phyloP scores from a whole-genome alignment of 2,888 invertebrate genomes.

The Ennomos fuscantarius region DNA sequence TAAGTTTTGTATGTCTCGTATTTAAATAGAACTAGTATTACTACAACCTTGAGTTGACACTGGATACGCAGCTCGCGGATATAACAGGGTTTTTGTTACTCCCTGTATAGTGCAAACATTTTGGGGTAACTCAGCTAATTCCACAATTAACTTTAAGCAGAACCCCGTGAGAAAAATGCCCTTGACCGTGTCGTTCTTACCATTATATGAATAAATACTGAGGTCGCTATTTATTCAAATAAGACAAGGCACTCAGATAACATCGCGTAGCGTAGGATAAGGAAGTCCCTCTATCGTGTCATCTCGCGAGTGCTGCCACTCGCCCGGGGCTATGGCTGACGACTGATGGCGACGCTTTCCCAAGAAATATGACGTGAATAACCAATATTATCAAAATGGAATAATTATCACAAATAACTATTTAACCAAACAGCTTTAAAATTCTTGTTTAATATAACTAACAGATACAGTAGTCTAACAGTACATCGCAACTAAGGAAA shows the following conservation, averaged over 20 bases:
- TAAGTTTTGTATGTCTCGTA: no score
- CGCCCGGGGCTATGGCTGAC: conserved; percentile 57
- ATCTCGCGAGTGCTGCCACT: conserved; percentile 27
- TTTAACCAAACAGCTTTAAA: neutral
- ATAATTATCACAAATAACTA: neutral
- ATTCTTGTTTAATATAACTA: no score
- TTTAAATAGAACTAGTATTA: no score
- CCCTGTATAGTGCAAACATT: no score
- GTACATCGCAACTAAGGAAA: no score
- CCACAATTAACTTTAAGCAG: neutral
- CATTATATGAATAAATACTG: conserved; percentile 57
- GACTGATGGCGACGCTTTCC: conserved; percentile 44
- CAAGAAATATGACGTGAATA: conserved; percentile 29
- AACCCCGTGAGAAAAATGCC: conserved; percentile 18
- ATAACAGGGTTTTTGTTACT: no score
- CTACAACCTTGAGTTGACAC: no score
- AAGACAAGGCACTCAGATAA: conserved; percentile 68
- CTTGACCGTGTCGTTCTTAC: conserved; percentile 47
- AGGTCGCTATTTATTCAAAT: conserved; percentile 76
- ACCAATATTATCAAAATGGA: no score
- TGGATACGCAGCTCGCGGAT: no score
- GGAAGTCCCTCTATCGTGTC: conserved; percentile 71
- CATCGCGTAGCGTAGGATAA: conserved; percentile 73
- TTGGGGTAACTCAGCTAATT: no score
- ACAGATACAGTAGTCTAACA: no score